Evolutionary conservation across 1,140 invertebrate genomes (phyloP).

Genomic region (Eueides isabella): DNA sequence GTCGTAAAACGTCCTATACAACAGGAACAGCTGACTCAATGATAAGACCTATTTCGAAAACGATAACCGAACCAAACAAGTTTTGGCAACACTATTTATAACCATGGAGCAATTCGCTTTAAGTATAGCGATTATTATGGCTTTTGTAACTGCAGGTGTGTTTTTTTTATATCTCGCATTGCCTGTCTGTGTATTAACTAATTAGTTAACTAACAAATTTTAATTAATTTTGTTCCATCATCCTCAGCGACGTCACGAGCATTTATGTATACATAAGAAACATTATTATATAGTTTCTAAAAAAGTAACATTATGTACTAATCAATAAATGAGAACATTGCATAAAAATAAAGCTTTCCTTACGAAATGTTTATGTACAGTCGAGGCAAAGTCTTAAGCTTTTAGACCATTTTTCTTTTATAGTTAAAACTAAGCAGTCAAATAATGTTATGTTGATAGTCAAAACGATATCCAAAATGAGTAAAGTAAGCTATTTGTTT

Average conservation of each 20-base stretch:
- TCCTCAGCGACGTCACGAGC: neutral
- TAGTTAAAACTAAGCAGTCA: neutral
- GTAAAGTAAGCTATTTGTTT: too few relatives aligned
- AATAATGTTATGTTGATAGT: neutral
- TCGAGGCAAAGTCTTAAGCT: neutral
- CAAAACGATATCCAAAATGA: too few relatives aligned
- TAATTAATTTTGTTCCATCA: neutral
- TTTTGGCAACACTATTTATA: slow-evolving; percentile 36
- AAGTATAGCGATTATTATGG: slow-evolving; percentile 52
- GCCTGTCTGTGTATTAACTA: neutral
- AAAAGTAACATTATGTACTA: neutral
- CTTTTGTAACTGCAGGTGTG: slow-evolving; percentile 58
- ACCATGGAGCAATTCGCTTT: slow-evolving; percentile 59
- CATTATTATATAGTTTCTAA: neutral
- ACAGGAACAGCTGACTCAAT: slow-evolving; percentile 22
- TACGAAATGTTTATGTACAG: too few relatives aligned
- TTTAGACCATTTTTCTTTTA: neutral
- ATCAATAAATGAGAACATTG: neutral
- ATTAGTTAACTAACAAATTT: too few relatives aligned
- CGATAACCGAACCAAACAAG: slow-evolving; percentile 43
- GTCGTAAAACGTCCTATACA: slow-evolving; percentile 12
- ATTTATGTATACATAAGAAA: neutral
- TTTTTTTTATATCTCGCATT: slow-evolving; percentile 13
- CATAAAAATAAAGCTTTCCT: neutral
- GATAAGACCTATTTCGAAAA: slow-evolving; percentile 45